A percentile compares a stretch with the other conserved stretches of the same genome.
Evolutionary conservation across 1,140 invertebrate species (phyloP).

Genomic region (Druon quercuslanigerum): DNA sequence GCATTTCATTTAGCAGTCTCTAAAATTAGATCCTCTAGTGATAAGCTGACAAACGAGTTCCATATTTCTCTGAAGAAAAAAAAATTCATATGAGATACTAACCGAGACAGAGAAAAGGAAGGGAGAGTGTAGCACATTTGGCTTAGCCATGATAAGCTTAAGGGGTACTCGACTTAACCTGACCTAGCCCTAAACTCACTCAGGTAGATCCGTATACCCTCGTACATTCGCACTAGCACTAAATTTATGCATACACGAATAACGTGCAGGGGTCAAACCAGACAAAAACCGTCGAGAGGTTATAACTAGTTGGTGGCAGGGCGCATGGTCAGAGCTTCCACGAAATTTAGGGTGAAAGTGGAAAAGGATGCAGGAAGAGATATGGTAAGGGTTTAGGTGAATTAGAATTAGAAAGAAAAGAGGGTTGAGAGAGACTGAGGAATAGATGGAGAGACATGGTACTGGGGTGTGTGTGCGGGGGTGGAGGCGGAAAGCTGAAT

Average conservation of each 20-base stretch:
- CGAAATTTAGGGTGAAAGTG: constrained; percentile 11
- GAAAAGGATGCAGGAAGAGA: constrained; percentile 9
- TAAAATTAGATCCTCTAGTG: not conserved
- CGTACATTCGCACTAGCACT: constrained; percentile 47
- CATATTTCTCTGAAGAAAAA: not conserved
- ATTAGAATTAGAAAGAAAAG: not conserved
- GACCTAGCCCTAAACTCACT: constrained; percentile 7
- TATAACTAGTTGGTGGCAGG: constrained; percentile 43
- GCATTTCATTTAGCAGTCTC: too few relatives aligned
- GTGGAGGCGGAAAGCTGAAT: constrained; percentile 61
- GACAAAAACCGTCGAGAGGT: constrained; percentile 53
- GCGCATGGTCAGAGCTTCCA: constrained; percentile 47
- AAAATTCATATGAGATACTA: constrained; percentile 33
- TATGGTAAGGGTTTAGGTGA: not conserved
- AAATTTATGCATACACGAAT: constrained; percentile 58
- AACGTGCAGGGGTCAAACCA: constrained; percentile 44
- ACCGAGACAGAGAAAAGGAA: constrained; percentile 2
- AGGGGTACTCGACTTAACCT: constrained; percentile 18
- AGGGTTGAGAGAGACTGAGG: constrained; percentile 24
- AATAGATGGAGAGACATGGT: constrained; percentile 32
- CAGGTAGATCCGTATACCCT: constrained; percentile 20
- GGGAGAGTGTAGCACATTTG: not conserved
- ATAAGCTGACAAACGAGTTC: not conserved
- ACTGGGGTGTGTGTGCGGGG: constrained; percentile 29
- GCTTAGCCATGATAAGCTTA: constrained; percentile 14